phyloP scores from a whole-genome alignment of 2,113 vertebrate species.

The Coregonus clupeaformis region DNA sequence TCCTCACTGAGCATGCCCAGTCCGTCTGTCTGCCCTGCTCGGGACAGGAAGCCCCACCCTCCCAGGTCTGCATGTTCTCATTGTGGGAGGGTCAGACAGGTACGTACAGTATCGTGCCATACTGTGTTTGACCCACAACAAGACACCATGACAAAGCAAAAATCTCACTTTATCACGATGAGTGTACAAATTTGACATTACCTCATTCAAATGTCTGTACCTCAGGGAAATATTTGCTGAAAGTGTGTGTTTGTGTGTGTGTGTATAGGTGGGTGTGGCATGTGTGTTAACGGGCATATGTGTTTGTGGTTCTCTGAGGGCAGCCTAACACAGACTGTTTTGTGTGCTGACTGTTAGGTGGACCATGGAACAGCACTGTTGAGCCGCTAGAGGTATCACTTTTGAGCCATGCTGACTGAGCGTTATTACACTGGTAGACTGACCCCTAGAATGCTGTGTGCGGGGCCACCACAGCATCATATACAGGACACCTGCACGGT shows the following conservation, averaged over 20 bases:
- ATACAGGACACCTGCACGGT: conserved; percentile 54
- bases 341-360: too few relatives aligned
- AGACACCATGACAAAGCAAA: too few relatives aligned
- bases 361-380: conserved; percentile 48
- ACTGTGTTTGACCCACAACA: too few relatives aligned
- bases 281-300: background rate
- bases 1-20: conserved; percentile 37
- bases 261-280: background rate
- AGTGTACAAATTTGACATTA: too few relatives aligned
- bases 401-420: conserved; percentile 39
- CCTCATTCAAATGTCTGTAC: too few relatives aligned
- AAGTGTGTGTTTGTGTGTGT: too few relatives aligned
- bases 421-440: conserved; percentile 34
- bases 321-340: background rate
- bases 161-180: too few relatives aligned
- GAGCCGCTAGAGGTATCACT: conserved; percentile 59
- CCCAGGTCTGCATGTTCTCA: conserved; percentile 33
- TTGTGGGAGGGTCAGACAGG: conserved; percentile 49
- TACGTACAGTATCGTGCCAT: conserved; percentile 14
- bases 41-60: conserved; percentile 37
- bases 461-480: conserved; percentile 47
- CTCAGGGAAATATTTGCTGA: too few relatives aligned
- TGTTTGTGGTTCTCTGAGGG: background rate
- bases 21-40: conserved; percentile 46
- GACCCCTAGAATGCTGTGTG: conserved; percentile 56